Conservation (phyloP, 2,888 invertebrate genomes). For the Thysanoteuthis rhombus region DNA sequence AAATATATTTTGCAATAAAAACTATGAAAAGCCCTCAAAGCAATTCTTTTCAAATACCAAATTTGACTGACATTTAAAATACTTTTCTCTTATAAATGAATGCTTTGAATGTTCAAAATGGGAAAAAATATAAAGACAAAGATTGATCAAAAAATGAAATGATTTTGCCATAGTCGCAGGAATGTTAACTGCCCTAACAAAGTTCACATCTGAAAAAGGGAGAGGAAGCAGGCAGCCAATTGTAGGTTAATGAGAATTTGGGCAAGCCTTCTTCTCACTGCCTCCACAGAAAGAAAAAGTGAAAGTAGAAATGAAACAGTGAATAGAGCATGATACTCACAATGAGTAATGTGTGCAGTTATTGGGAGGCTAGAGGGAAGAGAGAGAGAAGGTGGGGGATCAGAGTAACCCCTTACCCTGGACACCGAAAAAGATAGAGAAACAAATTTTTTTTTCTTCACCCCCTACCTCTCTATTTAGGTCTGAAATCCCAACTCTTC, state of each 20-base stretch:
- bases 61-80: too few relatives aligned
- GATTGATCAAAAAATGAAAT: too few relatives aligned
- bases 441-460: neutral
- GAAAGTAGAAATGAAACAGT: neutral
- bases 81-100: too few relatives aligned
- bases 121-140: too few relatives aligned
- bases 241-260: neutral
- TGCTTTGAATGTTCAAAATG: too few relatives aligned
- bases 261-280: neutral
- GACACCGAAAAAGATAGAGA: neutral
- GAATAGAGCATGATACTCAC: neutral
- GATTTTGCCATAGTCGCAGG: too few relatives aligned
- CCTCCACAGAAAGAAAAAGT: neutral
- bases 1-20: too few relatives aligned
- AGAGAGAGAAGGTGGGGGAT: neutral
- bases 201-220: neutral
- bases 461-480: neutral
- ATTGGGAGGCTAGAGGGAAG: neutral
- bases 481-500: neutral
- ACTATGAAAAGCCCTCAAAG: too few relatives aligned
- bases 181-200: too few relatives aligned
- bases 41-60: too few relatives aligned
- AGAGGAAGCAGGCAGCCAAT: neutral
- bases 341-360: neutral
- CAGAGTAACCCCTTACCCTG: too few relatives aligned